Evolutionary conservation across 30 jellyfish, hydroid and myxozoan species (phyloP).

Genomic region (Turritopsis dohrnii): DNA sequence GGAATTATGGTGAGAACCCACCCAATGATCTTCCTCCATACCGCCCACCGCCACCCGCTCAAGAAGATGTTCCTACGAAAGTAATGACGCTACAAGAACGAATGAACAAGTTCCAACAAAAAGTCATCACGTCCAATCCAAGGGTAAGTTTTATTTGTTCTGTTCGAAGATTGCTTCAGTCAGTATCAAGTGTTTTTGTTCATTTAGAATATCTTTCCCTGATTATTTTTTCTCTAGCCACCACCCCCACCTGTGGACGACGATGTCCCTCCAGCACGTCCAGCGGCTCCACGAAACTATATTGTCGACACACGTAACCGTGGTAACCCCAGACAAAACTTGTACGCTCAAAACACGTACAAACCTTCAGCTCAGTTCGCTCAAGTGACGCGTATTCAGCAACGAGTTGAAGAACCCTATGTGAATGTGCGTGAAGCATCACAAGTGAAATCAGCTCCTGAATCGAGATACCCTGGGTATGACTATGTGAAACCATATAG

Average conservation of each 20-base stretch:
- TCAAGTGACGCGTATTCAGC: slow-evolving; percentile 59
- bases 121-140: slow-evolving; percentile 19
- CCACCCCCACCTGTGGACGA: slow-evolving; percentile 24
- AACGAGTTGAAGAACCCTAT: slow-evolving; percentile 43
- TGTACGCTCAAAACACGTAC: slow-evolving; percentile 56
- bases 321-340: slow-evolving; percentile 27
- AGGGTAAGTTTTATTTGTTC: not conserved
- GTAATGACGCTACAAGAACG: slow-evolving; percentile 38
- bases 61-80: slow-evolving; percentile 33
- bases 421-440: slow-evolving; percentile 22
- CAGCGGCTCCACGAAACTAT: slow-evolving; percentile 89
- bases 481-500: slow-evolving; percentile 42
- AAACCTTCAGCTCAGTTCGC: slow-evolving; percentile 69
- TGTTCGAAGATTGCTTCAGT: not conserved
- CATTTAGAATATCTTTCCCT: not conserved
- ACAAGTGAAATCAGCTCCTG: slow-evolving; percentile 25
- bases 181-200: not conserved
- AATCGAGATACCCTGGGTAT: slow-evolving; percentile 24
- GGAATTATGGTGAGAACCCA: slow-evolving; percentile 10
- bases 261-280: slow-evolving; percentile 71
- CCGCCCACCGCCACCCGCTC: slow-evolving; percentile 38
- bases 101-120: slow-evolving; percentile 44
- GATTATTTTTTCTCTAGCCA: not conserved
- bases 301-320: slow-evolving; percentile 53
- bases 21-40: slow-evolving; percentile 35